Base-by-base conservation (phyloP, 2,888 invertebrate species). In the Callimorpha dominula region DNA sequence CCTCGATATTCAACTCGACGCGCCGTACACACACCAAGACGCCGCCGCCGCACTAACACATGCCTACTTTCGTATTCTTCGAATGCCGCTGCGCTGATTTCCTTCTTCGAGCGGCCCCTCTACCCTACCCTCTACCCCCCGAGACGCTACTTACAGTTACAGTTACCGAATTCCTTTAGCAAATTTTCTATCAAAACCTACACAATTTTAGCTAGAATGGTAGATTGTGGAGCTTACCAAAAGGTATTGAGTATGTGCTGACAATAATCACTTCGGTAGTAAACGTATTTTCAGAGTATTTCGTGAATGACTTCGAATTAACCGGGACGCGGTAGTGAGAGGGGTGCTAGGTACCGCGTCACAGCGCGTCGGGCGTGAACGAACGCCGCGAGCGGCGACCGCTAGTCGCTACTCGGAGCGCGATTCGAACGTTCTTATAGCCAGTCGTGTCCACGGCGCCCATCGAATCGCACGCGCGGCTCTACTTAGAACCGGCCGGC, bases 371-470 rank as follows among this genome's bases (percentile, higher is more conserved):
- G 85, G 80, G 83, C 84, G 85, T 88, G 87, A 86, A 83, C 85
- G 86, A 62, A 42, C 85, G 87, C 86, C 85, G 84, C 81, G 82
- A 82, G 85, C 81, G 82, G 79, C 82, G 82, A 80, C 87, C 88
- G 88, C 89, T 86, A 74, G 85, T 84, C 86, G 87, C 86, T 78
- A 79, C 83, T 81, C 81, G 72, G 76, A 79, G 81, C 83, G 81
- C 83, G 85, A 81, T 85, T 76, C 83, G 81, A 79, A 82, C 81
- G 82, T 80, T 78, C 83, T 78, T 84, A 78, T 83, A 71, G 84
- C 79, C 88, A 94, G 95, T 95, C 94, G 94, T 94, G 93, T 93
- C 89, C 91, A 93, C 95, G 94, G 95, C 95, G 94, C 90, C 91
- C 92, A 82, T 89, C 89, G 90, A 92, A 93, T 91, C 92, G 94